Evolutionary conservation across 2,113 vertebrate genomes (phyloP).

Genomic region (Ictalurus furcatus): DNA sequence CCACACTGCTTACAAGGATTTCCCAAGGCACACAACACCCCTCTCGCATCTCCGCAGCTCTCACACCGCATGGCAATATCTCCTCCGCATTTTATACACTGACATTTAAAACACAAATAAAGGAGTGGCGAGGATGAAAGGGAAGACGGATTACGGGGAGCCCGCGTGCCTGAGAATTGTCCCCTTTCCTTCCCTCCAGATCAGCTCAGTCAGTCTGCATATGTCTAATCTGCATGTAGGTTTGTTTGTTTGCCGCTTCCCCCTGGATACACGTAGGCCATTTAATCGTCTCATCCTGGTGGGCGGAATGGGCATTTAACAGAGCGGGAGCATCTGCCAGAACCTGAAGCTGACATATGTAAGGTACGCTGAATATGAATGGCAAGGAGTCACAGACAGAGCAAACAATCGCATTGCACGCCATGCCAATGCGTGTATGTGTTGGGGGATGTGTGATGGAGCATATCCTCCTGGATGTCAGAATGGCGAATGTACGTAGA

Average conservation of each 20-base stretch:
- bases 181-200: conserved; percentile 46
- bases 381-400: not conserved
- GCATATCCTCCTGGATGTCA: conserved; percentile 23
- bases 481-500: conserved; percentile 26
- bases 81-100: conserved; percentile 71
- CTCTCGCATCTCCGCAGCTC: conserved; percentile 52
- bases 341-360: conserved; percentile 36
- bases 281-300: conserved; percentile 23
- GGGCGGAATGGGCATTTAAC: conserved; percentile 39
- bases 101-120: conserved; percentile 84
- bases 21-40: conserved; percentile 74
- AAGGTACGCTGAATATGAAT: conserved; percentile 21
- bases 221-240: conserved; percentile 21
- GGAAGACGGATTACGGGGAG: conserved; percentile 70
- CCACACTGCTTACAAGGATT: conserved; percentile 72
- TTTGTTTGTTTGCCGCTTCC: conserved; percentile 38
- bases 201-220: conserved; percentile 40
- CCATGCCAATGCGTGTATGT: conserved; percentile 8
- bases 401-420: conserved; percentile 6
- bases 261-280: not conserved
- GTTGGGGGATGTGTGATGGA: conserved; percentile 19
- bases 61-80: conserved; percentile 63
- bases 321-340: conserved; percentile 18
- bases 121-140: conserved; percentile 68
- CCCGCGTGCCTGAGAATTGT: conserved; percentile 67